These are phyloP conservation scores for Battus philenor DNA, from an alignment of 1,140 invertebrate genomes.

Conservation along the genomic window DNA sequence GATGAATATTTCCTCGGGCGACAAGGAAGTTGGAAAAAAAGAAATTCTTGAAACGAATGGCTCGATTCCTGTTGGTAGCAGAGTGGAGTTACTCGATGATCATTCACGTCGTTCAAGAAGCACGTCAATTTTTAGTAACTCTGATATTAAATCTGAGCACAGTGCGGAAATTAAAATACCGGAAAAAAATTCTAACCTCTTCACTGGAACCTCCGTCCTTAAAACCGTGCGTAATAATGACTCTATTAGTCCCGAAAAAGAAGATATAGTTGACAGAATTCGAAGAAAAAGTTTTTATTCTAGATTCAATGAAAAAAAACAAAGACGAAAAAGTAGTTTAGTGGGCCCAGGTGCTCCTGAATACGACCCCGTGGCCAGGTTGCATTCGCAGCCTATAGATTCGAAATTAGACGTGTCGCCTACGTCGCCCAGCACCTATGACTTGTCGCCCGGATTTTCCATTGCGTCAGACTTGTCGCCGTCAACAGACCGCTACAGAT, in stretches of 20 bases:
- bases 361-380: constrained; percentile 67
- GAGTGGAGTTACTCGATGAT: constrained; percentile 51
- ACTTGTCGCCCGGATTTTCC: constrained; percentile 55
- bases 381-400: constrained; percentile 55
- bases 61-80: constrained; percentile 46
- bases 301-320: constrained; percentile 88
- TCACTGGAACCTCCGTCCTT: constrained; percentile 31
- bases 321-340: constrained; percentile 78
- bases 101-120: constrained; percentile 54
- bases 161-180: constrained; percentile 37
- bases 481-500: constrained; percentile 62
- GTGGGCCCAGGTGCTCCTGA: constrained; percentile 75
- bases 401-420: constrained; percentile 60
- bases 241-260: constrained; percentile 70
- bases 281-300: constrained; percentile 92
- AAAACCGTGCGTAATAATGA: constrained; percentile 48
- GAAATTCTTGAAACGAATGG: constrained; percentile 62
- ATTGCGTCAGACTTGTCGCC: constrained; percentile 57
- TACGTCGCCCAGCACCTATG: constrained; percentile 53
- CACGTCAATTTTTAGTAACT: constrained; percentile 58
- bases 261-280: constrained; percentile 90
- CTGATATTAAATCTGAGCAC: constrained; percentile 55
- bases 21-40: constrained; percentile 50
- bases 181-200: constrained; percentile 38
- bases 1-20: constrained; percentile 49